Base-by-base conservation (phyloP, 2,797 vertebrate genomes). In the Chromobotia macracanthus region DNA sequence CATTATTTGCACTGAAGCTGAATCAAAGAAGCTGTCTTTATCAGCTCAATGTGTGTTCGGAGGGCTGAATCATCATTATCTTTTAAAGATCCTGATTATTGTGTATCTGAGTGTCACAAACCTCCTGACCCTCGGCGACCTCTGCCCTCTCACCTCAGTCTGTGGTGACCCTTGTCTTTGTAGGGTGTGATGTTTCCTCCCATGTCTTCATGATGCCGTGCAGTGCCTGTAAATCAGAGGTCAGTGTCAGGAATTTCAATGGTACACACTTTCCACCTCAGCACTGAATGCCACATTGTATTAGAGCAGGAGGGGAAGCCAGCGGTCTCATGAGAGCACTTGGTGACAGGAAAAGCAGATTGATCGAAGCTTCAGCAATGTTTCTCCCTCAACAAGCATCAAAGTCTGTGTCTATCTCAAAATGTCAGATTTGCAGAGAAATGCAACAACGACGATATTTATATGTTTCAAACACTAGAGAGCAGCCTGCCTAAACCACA, bases 101-200 rank as follows among this genome's bases (percentile, higher is more conserved):
- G 41, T 69, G 67, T 66, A 76, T 31, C 31, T 72, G 72, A 72
- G 48, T 58, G 13, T 51, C 79, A 80, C 77, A 44, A 65, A 81
- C 72, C 25, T 81, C 61, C 64, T 73, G 53, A 80, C 25, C 19
- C 28, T 76, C 78, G 16, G n/a, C n/a, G 56, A 63, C 65, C 51
- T 72, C 38, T 28, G 44, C 56, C 11, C 41, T 25, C 89, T 88
- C 82, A 97, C 96, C 92, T 94, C 35, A 97, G 90, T 13, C 86
- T 84, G 83, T 92, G 90, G 82, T 96, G 92, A 60, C 95, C 95
- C 66, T 94, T 92, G 70, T 95, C 90, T 89, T 96, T 96, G 87
- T 96, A 94, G 1, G 93, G 90, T 8, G 77, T 77, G 28, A 28
- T 4, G 28, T 28, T 28, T 4, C 28, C 28, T 28, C 28, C 2